Conservation (phyloP, 2,797 vertebrate species). For the Micropoecilia bifurca region DNA sequence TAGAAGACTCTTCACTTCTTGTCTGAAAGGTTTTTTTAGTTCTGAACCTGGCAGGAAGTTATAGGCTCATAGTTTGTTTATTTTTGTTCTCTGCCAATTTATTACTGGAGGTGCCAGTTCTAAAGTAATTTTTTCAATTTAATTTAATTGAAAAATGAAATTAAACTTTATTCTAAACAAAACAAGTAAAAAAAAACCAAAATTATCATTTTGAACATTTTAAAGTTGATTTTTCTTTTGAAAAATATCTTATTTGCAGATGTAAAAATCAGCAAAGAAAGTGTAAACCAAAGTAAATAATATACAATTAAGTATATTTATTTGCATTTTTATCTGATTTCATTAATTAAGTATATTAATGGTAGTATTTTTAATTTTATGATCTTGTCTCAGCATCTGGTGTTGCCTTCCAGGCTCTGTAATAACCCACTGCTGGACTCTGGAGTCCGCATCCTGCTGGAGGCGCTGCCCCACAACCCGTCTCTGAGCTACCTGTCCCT, state of each 20-base stretch:
- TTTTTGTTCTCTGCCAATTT: too few species aligned
- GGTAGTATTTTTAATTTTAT: not conserved
- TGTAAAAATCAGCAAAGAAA: too few species aligned
- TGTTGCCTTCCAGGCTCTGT: constrained; percentile 68
- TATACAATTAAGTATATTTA: not conserved
- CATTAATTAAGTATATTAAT: not conserved
- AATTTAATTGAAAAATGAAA: too few species aligned
- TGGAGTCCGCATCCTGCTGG: constrained; percentile 82
- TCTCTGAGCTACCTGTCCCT: constrained; percentile 87
- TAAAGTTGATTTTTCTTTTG: too few species aligned
- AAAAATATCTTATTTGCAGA: too few species aligned
- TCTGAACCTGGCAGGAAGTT: not conserved
- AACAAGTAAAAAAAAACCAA: too few species aligned
- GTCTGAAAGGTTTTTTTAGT: not conserved
- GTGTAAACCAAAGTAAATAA: not conserved
- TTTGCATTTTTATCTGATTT: not conserved
- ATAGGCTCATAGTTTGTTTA: not conserved
- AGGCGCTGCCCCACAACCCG: constrained; percentile 85
- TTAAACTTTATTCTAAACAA: too few species aligned
- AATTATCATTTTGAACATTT: too few species aligned
- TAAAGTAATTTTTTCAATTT: too few species aligned
- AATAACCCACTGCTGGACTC: constrained; percentile 87
- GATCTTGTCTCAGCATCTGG: not conserved
- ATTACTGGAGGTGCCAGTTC: too few species aligned
- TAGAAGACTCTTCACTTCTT: not conserved